These are phyloP conservation scores for Bombus waltoni DNA, from an alignment of 1,140 invertebrate genomes.

Conservation along the genomic window DNA sequence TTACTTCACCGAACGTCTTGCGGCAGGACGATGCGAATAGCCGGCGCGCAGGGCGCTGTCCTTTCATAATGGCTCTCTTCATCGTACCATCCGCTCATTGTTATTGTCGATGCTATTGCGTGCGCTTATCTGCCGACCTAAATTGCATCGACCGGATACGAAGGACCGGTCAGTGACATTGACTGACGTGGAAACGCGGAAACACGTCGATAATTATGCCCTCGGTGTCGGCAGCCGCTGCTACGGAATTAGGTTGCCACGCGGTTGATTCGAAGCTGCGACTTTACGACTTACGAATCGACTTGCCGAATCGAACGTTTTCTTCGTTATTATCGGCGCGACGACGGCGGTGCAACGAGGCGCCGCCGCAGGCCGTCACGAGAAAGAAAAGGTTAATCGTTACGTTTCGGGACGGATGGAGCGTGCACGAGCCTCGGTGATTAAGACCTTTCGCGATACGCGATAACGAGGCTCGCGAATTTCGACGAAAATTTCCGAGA, in stretches of 20 bases:
- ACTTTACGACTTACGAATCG: no score
- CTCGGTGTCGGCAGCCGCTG: background rate
- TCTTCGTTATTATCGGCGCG: no score
- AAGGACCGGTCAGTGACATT: constrained; percentile 38
- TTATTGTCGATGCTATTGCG: constrained; percentile 32
- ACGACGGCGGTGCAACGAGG: no score
- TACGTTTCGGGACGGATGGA: background rate
- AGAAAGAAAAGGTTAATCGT: background rate
- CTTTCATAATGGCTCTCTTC: constrained; percentile 42
- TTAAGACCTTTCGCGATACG: constrained; percentile 8
- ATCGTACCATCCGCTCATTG: constrained; percentile 53
- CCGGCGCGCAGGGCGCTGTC: background rate
- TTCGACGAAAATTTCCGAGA: background rate
- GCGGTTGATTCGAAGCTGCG: no score
- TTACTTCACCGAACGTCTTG: constrained; percentile 25
- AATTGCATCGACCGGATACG: constrained; percentile 49
- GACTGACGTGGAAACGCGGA: constrained; percentile 57
- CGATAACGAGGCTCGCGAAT: constrained; percentile 10
- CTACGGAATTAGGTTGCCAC: no score
- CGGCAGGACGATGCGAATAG: background rate
- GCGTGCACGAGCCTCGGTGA: background rate
- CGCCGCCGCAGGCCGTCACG: no score
- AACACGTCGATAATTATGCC: constrained; percentile 33
- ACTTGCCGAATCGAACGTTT: no score
- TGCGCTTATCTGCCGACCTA: constrained; percentile 37